These are phyloP conservation scores for Hecatera dysodea DNA, from an alignment of 2,888 invertebrate genomes.

Conservation along the genomic window DNA sequence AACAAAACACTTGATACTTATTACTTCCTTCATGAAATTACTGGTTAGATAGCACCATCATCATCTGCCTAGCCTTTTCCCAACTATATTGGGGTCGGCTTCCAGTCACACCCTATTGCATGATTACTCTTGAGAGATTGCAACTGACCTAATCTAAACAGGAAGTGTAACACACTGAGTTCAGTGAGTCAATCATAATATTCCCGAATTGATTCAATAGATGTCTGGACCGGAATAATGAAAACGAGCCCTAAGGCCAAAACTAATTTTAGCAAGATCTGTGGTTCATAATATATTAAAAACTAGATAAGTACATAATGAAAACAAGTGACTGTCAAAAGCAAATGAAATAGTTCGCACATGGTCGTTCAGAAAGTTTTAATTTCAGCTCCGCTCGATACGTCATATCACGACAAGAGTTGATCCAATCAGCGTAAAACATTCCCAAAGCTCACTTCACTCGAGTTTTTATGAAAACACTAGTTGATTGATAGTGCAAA, in stretches of 20 bases:
- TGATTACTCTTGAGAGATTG: too few relatives aligned
- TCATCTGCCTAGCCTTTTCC: too few relatives aligned
- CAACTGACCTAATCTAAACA: too few relatives aligned
- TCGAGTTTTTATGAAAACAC: background rate
- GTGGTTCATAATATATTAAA: too few relatives aligned
- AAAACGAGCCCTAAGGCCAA: background rate
- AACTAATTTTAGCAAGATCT: background rate
- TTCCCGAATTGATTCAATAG: background rate
- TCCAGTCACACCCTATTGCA: too few relatives aligned
- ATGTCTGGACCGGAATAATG: background rate
- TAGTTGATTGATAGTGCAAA: background rate
- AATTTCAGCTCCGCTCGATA: constrained; percentile 8
- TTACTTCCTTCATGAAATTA: too few relatives aligned
- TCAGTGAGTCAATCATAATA: background rate
- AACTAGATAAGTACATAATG: background rate
- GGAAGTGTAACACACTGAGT: background rate
- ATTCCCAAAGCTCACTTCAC: background rate
- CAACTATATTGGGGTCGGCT: too few relatives aligned
- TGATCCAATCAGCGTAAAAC: background rate
- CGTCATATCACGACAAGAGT: constrained; percentile 7
- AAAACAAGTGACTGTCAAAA: background rate
- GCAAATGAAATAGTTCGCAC: background rate
- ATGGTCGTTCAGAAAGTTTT: background rate
- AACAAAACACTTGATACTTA: too few relatives aligned
- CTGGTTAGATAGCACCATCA: too few relatives aligned